phyloP scores from a whole-genome alignment of 2,113 vertebrate genomes.

The Xiphorhynchus elegans region DNA sequence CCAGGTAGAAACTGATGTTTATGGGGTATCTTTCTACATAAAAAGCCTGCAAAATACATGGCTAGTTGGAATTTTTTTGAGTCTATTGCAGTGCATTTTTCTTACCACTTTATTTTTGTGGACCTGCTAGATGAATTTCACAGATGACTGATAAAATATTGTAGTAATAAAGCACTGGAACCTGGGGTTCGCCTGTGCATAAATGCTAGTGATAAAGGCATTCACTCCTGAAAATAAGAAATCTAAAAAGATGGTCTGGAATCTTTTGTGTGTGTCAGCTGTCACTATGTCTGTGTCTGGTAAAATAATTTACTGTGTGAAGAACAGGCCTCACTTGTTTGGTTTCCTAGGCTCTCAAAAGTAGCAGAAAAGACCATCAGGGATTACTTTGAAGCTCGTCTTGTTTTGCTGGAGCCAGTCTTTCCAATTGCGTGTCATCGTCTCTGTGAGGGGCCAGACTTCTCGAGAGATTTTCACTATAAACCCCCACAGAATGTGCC shows the following conservation, averaged over 20 bases:
- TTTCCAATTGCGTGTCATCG: constrained; percentile 93
- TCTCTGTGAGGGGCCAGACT: constrained; percentile 94
- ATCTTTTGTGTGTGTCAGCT: not conserved
- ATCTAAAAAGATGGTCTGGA: not conserved
- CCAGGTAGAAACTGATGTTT: not conserved
- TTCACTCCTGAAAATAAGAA: not conserved
- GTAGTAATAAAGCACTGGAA: not conserved
- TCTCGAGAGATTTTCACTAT: constrained; percentile 89
- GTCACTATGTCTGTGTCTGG: not conserved
- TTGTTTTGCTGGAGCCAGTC: constrained; percentile 87
- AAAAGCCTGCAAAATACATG: not conserved
- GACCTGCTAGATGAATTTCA: not conserved
- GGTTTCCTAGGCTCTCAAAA: constrained; percentile 81
- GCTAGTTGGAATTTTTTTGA: not conserved
- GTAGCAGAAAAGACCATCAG: constrained; percentile 91
- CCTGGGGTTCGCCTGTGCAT: not conserved
- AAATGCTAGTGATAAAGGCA: not conserved
- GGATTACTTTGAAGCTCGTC: constrained; percentile 89
- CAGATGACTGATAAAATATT: not conserved
- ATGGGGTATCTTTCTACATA: not conserved
- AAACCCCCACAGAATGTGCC: constrained; percentile 82
- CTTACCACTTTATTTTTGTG: not conserved
- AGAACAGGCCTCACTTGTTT: not conserved
- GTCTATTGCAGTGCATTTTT: not conserved
- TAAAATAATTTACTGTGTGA: not conserved